Conservation (phyloP, 2,888 invertebrate genomes). For the Pardosa pseudoannulata region DNA sequence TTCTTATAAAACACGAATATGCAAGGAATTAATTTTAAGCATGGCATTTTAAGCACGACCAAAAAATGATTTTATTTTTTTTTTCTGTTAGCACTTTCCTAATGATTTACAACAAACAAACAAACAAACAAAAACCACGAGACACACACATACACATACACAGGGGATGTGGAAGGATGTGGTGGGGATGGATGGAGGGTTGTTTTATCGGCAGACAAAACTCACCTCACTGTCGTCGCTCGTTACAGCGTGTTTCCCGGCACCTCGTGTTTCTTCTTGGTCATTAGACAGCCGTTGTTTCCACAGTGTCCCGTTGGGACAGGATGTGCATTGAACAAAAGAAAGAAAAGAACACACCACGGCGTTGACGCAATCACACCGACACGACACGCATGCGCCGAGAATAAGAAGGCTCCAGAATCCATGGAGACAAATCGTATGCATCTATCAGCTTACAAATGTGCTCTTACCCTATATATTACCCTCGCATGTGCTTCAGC, state of each 20-base stretch:
- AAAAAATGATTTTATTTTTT: too few relatives aligned
- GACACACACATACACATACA: too few relatives aligned
- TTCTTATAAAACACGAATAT: too few relatives aligned
- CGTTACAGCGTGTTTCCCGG: conserved; percentile 33
- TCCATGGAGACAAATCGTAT: too few relatives aligned
- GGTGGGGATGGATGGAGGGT: neutral
- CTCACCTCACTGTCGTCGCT: conserved; percentile 57
- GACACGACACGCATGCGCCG: neutral
- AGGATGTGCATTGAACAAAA: conserved; percentile 70
- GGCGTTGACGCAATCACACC: conserved; percentile 58
- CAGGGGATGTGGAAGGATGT: neutral
- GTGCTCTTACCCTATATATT: too few relatives aligned
- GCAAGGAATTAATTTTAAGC: too few relatives aligned
- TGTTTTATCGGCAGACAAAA: neutral
- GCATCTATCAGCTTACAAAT: too few relatives aligned
- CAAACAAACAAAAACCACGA: neutral
- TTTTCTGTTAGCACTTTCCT: too few relatives aligned
- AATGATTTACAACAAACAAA: too few relatives aligned
- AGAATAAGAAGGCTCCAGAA: too few relatives aligned
- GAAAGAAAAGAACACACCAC: conserved; percentile 65
- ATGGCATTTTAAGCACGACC: too few relatives aligned
- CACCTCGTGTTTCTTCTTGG: conserved; percentile 38
- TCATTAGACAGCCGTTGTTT: conserved; percentile 70
- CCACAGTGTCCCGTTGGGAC: conserved; percentile 70
- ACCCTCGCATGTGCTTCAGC: too few relatives aligned